Base-by-base conservation (phyloP, 2,888 invertebrate genomes). In the Asteroscopus sphinx region DNA sequence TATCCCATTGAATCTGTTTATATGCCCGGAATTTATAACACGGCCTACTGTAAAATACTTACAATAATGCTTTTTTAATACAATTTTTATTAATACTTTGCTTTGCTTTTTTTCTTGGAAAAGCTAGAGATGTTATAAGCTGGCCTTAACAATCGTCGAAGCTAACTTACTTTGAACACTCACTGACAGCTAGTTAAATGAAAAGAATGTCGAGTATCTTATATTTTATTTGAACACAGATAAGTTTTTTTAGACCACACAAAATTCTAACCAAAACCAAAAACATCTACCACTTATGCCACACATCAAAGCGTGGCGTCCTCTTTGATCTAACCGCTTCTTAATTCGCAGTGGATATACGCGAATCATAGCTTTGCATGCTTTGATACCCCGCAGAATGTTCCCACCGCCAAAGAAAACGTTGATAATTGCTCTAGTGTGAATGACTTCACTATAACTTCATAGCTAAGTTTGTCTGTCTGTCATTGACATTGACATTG, bases 281-380 rank as follows among this genome's bases (percentile, higher is more conserved):
- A 44, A 48, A 48, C 37, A 21, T 53, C 52, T 65, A 32, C 28
- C 17, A 48, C 61, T 66, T 68, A 51, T 11, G 40, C 67, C 69
- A 64, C 51, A 54, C 73, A 52, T 63, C 65, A 73, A 65, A 70
- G 48, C 48, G 41, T 16, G 15, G 59, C 68, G 69, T 55, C 52
- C 46, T 49, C 79, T 80, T 82, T 82, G 77, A 82, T 83, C 74
- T 72, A 55, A 45, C 76, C 77, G 77, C 71, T 67, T 71, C 75
- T 80, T 80, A 75, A 78, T 76, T 78, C 67, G 73, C 70, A 75
- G 74, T 77, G 80, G 66, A 66, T 77, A 66, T 64, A 63, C 63
- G 76, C 79, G 61, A 81, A 83, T 68, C 65, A 69, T 77, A 71
- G 64, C 73, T 82, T 78, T 80, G 76, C 77, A 80, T 74, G 78